Conservation (phyloP, 2,797 vertebrate species). For the Danio tinwini region DNA sequence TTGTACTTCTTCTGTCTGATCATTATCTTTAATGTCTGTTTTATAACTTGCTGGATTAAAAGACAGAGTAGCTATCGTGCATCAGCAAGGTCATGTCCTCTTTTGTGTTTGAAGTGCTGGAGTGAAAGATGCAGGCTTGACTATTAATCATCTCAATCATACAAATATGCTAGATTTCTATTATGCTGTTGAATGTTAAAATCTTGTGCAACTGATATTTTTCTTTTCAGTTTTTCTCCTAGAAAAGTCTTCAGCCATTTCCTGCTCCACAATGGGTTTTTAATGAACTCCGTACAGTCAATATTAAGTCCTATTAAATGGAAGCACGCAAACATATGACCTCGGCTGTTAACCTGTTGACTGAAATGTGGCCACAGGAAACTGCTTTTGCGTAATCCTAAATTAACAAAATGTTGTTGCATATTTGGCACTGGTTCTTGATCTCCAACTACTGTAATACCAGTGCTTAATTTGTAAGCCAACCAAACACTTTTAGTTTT, state of each 20-base stretch:
- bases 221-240: constrained; percentile 9
- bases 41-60: constrained; percentile 35
- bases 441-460: no score
- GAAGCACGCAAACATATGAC: constrained; percentile 16
- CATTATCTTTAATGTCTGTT: constrained; percentile 41
- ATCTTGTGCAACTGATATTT: background rate
- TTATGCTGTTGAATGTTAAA: background rate
- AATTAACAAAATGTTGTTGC: no score
- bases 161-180: no score
- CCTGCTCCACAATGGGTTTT: background rate
- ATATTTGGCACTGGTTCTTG: no score
- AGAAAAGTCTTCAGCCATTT: background rate
- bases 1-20: constrained; percentile 23
- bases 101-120: background rate
- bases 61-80: background rate
- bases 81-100: background rate
- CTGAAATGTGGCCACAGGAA: background rate
- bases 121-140: constrained; percentile 13
- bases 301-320: constrained; percentile 10
- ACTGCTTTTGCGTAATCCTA: background rate
- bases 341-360: background rate
- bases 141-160: constrained; percentile 30
- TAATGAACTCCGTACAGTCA: background rate
- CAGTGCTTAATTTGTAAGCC: no score
- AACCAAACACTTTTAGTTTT: no score